phyloP scores from a whole-genome alignment of 2,797 vertebrate species.

The Enteromius thamalakanensis region DNA sequence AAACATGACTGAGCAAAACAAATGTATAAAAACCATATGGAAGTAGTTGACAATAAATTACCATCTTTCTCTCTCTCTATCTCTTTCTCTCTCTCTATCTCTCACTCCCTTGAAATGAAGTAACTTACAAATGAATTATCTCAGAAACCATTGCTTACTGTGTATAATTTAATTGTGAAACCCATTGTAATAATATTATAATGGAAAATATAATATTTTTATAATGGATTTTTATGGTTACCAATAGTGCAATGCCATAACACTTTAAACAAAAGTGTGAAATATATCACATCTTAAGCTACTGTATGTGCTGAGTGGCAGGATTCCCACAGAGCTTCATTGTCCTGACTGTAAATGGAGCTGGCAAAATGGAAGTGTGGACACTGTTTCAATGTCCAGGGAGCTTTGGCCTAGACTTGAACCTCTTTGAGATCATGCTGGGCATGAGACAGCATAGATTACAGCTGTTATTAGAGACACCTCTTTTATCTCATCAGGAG shows the following conservation, averaged over 20 bases:
- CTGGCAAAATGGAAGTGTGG: constrained; percentile 35
- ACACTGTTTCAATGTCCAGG: constrained; percentile 35
- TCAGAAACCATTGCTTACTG: too few relatives aligned
- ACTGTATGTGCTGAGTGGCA: constrained; percentile 29
- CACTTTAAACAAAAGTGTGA: constrained; percentile 2
- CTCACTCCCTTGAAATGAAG: not conserved
- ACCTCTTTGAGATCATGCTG: constrained; percentile 52
- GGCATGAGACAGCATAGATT: constrained; percentile 51
- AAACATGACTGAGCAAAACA: constrained; percentile 36
- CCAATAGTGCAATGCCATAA: not conserved
- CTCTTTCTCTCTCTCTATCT: not conserved
- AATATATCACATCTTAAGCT: constrained; percentile 18
- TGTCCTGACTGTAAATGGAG: constrained; percentile 46
- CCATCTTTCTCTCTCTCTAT: not conserved
- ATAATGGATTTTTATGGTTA: not conserved
- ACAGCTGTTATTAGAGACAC: constrained; percentile 53
- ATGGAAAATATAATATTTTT: not conserved
- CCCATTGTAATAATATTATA: too few relatives aligned
- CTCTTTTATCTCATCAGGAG: constrained; percentile 63
- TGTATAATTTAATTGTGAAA: not conserved
- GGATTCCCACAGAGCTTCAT: constrained; percentile 41
- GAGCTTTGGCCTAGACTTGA: constrained; percentile 29
- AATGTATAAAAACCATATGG: constrained; percentile 20
- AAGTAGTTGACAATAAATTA: constrained; percentile 22
- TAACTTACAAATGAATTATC: not conserved